Evolutionary conservation across 1,140 invertebrate genomes (phyloP).

Genomic region (Platyscapa corneri): DNA sequence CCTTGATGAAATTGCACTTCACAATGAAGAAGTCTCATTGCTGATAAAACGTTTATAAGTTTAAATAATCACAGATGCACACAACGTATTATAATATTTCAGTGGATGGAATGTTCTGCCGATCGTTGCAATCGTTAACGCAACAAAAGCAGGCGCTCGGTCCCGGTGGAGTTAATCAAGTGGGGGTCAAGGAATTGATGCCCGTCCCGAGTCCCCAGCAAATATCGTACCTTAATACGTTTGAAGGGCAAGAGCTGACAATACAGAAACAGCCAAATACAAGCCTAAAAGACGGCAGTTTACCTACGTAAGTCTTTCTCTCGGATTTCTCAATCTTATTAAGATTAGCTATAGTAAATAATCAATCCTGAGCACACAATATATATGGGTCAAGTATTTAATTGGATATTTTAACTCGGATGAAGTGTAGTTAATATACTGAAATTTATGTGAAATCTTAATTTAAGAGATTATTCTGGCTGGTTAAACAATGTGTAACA

Average conservation of each 20-base stretch:
- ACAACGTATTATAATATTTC: constrained; percentile 49
- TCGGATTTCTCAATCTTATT: neutral
- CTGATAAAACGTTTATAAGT: neutral
- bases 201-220: constrained; percentile 96
- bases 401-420: no score
- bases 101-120: constrained; percentile 87
- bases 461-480: no score
- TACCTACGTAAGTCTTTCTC: constrained; percentile 75
- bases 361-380: neutral
- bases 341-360: neutral
- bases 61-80: neutral
- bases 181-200: constrained; percentile 87
- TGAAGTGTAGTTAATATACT: no score
- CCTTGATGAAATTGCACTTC: neutral
- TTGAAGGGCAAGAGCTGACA: constrained; percentile 96
- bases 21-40: no score
- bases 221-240: constrained; percentile 95
- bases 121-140: constrained; percentile 85
- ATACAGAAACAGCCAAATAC: constrained; percentile 98
- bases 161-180: constrained; percentile 63
- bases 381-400: no score
- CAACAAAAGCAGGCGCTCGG: constrained; percentile 81
- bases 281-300: constrained; percentile 83
- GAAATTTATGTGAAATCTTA: neutral
- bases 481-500: no score